These are phyloP conservation scores for Bergia puertoricense DNA, from an alignment of 92 coral and sea anemone species.

Conservation along the genomic window DNA sequence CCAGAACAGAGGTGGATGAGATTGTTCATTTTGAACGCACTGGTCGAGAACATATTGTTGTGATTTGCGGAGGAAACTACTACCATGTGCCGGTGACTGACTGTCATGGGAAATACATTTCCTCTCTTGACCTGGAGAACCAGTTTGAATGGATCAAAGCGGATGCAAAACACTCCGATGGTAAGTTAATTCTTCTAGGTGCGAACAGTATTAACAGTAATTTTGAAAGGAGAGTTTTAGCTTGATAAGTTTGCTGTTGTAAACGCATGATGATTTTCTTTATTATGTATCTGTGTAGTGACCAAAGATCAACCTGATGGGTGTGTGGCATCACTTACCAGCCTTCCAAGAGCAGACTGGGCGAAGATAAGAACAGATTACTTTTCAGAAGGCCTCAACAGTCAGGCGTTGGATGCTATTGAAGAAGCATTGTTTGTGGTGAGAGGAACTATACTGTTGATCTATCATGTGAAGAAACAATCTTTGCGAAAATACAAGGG, in stretches of 20 bases:
- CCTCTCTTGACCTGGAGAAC: slow-evolving; percentile 86
- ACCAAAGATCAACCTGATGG: slow-evolving; percentile 82
- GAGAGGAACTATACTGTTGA: slow-evolving; percentile 25
- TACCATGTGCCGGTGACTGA: slow-evolving; percentile 81
- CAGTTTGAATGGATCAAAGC: slow-evolving; percentile 97
- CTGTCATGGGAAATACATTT: slow-evolving; percentile 74
- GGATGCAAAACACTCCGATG: slow-evolving; percentile 94
- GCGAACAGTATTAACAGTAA: not conserved
- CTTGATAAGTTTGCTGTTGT: not conserved
- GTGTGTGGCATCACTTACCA: slow-evolving; percentile 87
- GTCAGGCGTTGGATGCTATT: slow-evolving; percentile 78
- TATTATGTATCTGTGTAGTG: slow-evolving; percentile 45
- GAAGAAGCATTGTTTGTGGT: slow-evolving; percentile 96
- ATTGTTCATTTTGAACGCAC: slow-evolving; percentile 88
- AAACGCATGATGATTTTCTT: not conserved
- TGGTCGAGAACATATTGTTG: slow-evolving; percentile 88
- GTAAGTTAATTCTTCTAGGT: slow-evolving; percentile 46
- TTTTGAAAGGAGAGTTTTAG: not conserved
- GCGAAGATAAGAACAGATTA: slow-evolving; percentile 77
- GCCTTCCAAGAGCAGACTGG: slow-evolving; percentile 94
- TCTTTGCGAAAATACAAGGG: not conserved
- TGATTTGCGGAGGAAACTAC: slow-evolving; percentile 82
- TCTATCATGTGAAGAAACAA: not conserved
- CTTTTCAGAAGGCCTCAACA: slow-evolving; percentile 88
- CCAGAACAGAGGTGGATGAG: slow-evolving; percentile 91